Percentiles rank a stretch among this genome's conserved stretches.
Evolutionary conservation across 2,888 invertebrate genomes (phyloP).

Genomic region (Agrochola litura): DNA sequence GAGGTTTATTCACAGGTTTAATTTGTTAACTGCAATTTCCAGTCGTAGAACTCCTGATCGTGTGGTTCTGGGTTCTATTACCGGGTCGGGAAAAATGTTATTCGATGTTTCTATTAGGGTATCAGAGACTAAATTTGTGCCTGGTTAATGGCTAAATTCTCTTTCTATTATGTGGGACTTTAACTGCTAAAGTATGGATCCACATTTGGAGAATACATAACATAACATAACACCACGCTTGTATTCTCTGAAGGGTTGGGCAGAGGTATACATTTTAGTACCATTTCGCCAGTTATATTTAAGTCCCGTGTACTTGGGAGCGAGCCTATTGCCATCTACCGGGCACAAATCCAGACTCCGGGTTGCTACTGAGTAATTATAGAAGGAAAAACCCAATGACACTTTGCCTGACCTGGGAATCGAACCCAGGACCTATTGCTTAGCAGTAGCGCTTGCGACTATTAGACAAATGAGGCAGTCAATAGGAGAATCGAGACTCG

Average conservation of each 20-base stretch:
- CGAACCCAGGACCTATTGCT: neutral
- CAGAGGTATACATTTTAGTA: neutral
- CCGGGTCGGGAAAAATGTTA: too few relatives aligned
- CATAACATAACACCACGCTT: neutral
- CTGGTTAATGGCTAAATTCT: neutral
- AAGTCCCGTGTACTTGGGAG: neutral
- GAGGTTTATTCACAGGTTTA: neutral
- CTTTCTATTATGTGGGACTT: neutral
- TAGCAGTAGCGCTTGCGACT: neutral
- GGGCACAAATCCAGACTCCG: neutral
- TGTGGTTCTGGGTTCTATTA: too few relatives aligned
- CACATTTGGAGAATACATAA: neutral
- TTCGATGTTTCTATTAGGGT: neutral
- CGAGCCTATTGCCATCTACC: neutral
- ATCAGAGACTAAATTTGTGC: too few relatives aligned
- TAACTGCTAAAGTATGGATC: neutral
- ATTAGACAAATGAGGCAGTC: neutral
- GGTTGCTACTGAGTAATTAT: neutral
- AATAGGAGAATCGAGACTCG: neutral
- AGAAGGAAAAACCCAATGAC: neutral
- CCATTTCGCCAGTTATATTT: neutral
- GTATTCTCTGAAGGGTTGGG: neutral
- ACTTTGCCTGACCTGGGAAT: neutral
- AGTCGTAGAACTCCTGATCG: neutral
- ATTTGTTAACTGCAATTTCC: neutral